Conservation (phyloP, 2,113 vertebrate genomes). For the Bos taurus region DNA sequence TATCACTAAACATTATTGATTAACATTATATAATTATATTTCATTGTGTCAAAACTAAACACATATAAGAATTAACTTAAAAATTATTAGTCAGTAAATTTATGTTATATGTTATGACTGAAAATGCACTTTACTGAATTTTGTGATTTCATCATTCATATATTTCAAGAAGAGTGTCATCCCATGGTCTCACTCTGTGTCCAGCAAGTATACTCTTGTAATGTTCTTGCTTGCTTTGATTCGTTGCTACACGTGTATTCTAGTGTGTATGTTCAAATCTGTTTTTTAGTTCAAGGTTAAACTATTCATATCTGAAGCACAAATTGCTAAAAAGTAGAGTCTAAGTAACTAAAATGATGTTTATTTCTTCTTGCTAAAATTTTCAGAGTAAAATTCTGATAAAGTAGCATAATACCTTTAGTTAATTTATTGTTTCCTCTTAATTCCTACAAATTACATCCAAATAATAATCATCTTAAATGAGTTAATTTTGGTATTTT, state of each 20-base stretch:
- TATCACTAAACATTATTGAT: not conserved
- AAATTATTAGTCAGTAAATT: not conserved
- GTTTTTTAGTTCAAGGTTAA: conserved; percentile 3
- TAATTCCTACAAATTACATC: not conserved
- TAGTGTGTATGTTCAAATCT: not conserved
- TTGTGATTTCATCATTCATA: not conserved
- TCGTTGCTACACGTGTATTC: not conserved
- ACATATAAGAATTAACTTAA: not conserved
- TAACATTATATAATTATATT: not conserved
- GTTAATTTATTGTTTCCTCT: not conserved
- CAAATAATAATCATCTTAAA: conserved; percentile 11
- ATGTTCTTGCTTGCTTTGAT: not conserved
- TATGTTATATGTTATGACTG: not conserved
- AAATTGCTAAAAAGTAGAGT: not conserved
- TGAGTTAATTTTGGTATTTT: not conserved
- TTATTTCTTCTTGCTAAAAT: not conserved
- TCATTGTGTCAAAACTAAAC: not conserved
- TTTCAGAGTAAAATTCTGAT: not conserved
- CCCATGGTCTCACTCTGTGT: not conserved
- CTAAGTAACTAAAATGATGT: not conserved
- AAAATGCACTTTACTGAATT: not conserved
- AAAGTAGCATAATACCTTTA: not conserved
- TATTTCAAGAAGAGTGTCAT: not conserved
- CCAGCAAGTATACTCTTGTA: not conserved
- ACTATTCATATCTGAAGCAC: not conserved